These are phyloP conservation scores for Holacanthella duospinosa DNA, from an alignment of 2,888 invertebrate species.

Conservation along the genomic window DNA sequence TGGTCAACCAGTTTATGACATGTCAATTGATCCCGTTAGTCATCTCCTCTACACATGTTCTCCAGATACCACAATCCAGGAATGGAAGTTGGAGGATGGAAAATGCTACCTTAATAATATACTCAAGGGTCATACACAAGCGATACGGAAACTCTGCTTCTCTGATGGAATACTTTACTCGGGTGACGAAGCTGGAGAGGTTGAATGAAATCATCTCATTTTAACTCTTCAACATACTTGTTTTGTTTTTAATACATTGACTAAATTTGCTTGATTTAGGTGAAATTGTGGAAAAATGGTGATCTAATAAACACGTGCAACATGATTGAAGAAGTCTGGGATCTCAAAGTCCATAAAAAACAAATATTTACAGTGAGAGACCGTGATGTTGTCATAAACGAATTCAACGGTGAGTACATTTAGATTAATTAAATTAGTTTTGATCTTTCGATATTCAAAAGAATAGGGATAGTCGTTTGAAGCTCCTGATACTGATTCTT, in stretches of 20 bases:
- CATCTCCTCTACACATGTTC: constrained; percentile 49
- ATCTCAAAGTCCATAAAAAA: constrained; percentile 47
- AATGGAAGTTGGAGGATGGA: constrained; percentile 43
- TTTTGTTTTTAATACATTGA: no score
- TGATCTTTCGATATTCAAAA: no score
- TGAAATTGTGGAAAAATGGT: neutral
- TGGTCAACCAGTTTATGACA: constrained; percentile 49
- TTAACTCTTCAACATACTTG: no score
- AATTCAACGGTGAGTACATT: neutral
- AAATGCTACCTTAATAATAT: constrained; percentile 2
- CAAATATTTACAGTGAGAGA: constrained; percentile 53
- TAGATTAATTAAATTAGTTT: no score
- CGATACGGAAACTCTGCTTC: constrained; percentile 40
- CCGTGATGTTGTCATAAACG: constrained; percentile 48
- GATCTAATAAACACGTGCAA: constrained; percentile 24
- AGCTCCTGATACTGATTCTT: no score
- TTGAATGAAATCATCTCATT: constrained; percentile 42
- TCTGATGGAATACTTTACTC: constrained; percentile 46
- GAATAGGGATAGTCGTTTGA: no score
- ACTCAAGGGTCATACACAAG: constrained; percentile 14
- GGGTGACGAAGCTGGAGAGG: constrained; percentile 54
- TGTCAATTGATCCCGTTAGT: constrained; percentile 48
- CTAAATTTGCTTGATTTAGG: neutral
- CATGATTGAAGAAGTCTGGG: constrained; percentile 55
- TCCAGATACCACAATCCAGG: constrained; percentile 53